Evolutionary conservation across 2,797 vertebrate species (phyloP), one percentile per base, ranked within the genome.

Genomic region (Spinibarbus caldwelli): DNA sequence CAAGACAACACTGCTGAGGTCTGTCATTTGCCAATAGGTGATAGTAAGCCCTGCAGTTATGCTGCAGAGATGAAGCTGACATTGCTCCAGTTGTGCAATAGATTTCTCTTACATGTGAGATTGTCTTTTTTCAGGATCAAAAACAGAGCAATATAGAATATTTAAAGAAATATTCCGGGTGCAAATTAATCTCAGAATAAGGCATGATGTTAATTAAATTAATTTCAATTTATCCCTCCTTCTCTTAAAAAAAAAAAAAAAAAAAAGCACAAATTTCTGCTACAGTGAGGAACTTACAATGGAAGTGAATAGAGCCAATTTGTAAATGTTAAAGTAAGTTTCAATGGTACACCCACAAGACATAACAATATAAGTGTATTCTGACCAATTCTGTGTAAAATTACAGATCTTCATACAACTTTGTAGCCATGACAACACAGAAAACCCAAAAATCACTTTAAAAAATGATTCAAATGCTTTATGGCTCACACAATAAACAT

Each of bases 1-100:
- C 62, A 82, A 15, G 86, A 85, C 66, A 83, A 80, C 75, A 23
- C 75, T 87, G 78, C 86, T 78, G 84, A 76, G 83, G 54, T 87
- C 84, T 79, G 80, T 78, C 57, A 36, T 54, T 80, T 89, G 81
- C 77, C 19, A 45, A 70, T 41, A 84, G 70, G 83, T 82, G 76
- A 68, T 84, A n/a, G 64, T 47, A 84, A 84, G 31, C 83, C 83
- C 78, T 68, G 31, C 64, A 81, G 43, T 81, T 70, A 54, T 52
- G 21, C 78, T 68, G 31, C n/a, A 80, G 64, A 68, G 64, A 80
- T 38, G 26, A 85, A 78, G 80, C 75, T 81, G 54, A 78, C 78
- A 49, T 83, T 85, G 62, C 78, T n/a, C 5, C 26, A 31, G 26
- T 23, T 21, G 26, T 8, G 29, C 29, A 66, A 64, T 17, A 64